Evolutionary conservation across 2,113 vertebrate genomes (phyloP).

Genomic region (Rhombomys opimus): DNA sequence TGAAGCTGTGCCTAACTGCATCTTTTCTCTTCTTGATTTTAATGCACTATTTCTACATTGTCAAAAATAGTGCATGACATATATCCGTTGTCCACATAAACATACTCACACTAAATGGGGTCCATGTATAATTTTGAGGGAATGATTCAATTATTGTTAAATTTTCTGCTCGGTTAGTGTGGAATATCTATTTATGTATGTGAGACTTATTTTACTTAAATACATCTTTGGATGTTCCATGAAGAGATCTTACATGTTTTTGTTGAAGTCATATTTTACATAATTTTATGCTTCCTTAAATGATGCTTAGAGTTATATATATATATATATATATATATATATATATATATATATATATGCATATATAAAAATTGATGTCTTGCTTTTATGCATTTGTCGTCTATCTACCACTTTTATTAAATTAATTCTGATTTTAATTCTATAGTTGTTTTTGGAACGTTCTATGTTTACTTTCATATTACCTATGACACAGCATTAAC

Average conservation of each 20-base stretch:
- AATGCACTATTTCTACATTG: conserved; percentile 14
- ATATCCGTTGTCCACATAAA: not conserved
- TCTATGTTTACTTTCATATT: not conserved
- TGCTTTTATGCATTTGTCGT: not conserved
- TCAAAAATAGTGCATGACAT: not conserved
- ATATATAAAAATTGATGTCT: not conserved
- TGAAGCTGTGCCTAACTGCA: not conserved
- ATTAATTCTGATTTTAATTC: not conserved
- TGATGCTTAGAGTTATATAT: not conserved
- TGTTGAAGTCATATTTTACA: not conserved
- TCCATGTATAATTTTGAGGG: not conserved
- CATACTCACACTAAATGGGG: not conserved
- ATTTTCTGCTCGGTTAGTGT: not conserved
- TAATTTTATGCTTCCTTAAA: not conserved
- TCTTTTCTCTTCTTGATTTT: not conserved
- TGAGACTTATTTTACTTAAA: not conserved
- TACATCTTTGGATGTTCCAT: not conserved
- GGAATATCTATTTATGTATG: not conserved
- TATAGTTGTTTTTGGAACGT: not conserved
- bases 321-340: not conserved
- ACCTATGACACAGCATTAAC: not conserved
- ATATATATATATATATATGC: not conserved
- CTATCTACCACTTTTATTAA: not conserved
- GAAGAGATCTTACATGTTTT: not conserved
- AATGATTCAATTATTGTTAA: not conserved